phyloP scores from a whole-genome alignment of 2,797 vertebrate species.

The Halcyon badia region DNA sequence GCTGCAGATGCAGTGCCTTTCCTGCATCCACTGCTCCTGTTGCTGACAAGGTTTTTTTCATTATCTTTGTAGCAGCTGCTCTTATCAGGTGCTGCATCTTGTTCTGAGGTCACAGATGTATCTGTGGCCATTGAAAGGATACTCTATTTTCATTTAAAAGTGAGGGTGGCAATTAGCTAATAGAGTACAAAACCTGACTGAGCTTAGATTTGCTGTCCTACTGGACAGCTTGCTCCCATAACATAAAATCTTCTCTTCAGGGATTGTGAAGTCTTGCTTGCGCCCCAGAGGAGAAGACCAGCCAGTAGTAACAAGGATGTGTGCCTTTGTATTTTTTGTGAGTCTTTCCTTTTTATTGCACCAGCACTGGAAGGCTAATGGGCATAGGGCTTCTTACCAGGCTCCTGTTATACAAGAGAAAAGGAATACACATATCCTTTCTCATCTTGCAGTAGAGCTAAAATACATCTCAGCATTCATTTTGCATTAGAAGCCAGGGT shows the following conservation, averaged over 20 bases:
- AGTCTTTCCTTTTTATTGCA: background rate
- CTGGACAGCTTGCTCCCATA: background rate
- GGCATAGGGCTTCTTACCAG: background rate
- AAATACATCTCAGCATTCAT: background rate
- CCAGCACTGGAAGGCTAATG: background rate
- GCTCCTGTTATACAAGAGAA: background rate
- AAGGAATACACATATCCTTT: background rate
- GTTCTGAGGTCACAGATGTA: background rate
- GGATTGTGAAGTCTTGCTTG: background rate
- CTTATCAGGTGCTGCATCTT: background rate
- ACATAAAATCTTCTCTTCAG: background rate
- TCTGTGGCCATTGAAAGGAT: background rate
- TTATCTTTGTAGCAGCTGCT: background rate
- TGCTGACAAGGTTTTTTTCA: background rate
- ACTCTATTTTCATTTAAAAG: slow-evolving; percentile 5
- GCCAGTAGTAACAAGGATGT: background rate
- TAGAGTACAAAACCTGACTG: background rate
- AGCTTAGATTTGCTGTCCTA: slow-evolving; percentile 3
- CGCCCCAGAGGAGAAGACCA: slow-evolving; percentile 14
- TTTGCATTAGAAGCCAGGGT: background rate
- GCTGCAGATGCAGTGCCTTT: background rate
- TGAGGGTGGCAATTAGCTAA: background rate
- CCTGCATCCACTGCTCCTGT: background rate
- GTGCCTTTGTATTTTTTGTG: background rate
- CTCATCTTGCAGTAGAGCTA: background rate